Evolutionary conservation across 2,888 invertebrate genomes (phyloP).

Genomic region (Drepana falcataria): DNA sequence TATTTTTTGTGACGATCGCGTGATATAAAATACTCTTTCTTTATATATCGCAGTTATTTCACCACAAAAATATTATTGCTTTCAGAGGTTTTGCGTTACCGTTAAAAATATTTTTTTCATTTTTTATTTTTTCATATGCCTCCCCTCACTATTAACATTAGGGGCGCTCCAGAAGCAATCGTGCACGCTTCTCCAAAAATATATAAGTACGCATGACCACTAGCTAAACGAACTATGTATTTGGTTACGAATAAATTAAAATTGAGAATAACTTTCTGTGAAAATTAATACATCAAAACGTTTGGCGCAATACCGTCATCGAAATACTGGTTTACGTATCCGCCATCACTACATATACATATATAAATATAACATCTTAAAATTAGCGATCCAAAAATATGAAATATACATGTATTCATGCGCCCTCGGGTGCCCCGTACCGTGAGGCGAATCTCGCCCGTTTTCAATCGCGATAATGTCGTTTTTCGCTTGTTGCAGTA

Average conservation of each 20-base stretch:
- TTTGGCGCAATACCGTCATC: slow-evolving; percentile 73
- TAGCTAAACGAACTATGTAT: slow-evolving; percentile 73
- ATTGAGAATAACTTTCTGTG: slow-evolving; percentile 63
- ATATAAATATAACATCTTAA: slow-evolving; percentile 80
- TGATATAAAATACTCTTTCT: slow-evolving; percentile 67
- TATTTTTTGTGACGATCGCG: slow-evolving; percentile 60
- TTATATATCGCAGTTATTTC: slow-evolving; percentile 52
- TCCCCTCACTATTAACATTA: slow-evolving; percentile 34
- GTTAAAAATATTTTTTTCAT: slow-evolving; percentile 58
- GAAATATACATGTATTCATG: slow-evolving; percentile 76
- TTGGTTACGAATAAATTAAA: slow-evolving; percentile 36
- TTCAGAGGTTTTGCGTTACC: slow-evolving; percentile 63
- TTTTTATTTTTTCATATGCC: slow-evolving; percentile 28
- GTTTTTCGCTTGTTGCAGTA: slow-evolving; percentile 42
- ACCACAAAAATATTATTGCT: slow-evolving; percentile 77
- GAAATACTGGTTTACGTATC: slow-evolving; percentile 73
- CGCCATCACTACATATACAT: slow-evolving; percentile 77
- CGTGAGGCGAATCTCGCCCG: slow-evolving; percentile 45
- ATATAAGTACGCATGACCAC: slow-evolving; percentile 69
- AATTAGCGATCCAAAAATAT: slow-evolving; percentile 79
- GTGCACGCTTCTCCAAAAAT: slow-evolving; percentile 74
- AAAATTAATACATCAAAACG: slow-evolving; percentile 78
- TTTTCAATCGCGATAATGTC: slow-evolving; percentile 27
- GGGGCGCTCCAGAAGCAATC: slow-evolving; percentile 65
- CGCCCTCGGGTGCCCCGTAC: slow-evolving; percentile 63